A percentile compares a stretch with the other conserved stretches of the same genome.
Evolutionary conservation across 2,113 vertebrate species (phyloP).

Genomic region (Arizona elegans): DNA sequence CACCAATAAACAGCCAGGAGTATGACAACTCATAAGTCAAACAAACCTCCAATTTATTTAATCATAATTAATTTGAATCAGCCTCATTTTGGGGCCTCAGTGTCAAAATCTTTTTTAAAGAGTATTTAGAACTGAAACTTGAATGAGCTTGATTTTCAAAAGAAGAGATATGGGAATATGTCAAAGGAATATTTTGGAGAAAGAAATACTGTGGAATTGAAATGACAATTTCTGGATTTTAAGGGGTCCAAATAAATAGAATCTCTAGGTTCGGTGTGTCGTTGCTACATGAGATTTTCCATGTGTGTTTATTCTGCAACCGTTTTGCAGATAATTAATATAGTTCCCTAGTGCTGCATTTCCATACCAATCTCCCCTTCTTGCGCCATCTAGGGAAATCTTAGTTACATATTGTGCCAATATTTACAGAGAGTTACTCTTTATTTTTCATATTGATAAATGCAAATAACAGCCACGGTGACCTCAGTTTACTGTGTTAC

Average conservation of each 20-base stretch:
- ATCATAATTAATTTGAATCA: neutral
- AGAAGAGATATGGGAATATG: neutral
- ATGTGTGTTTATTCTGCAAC: neutral
- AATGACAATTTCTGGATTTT: neutral
- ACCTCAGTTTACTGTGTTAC: slow-evolving; percentile 19
- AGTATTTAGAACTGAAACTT: neutral
- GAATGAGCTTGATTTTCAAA: neutral
- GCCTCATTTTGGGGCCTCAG: neutral
- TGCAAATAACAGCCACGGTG: neutral
- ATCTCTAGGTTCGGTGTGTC: neutral
- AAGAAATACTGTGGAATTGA: neutral
- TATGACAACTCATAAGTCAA: neutral
- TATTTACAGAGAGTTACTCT: slow-evolving; percentile 15
- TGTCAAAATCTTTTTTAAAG: neutral
- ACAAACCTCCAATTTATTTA: neutral
- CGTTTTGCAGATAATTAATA: slow-evolving; percentile 7
- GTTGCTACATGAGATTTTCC: neutral
- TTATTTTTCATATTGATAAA: slow-evolving; percentile 27
- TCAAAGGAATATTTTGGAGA: neutral
- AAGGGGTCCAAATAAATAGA: neutral
- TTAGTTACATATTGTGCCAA: neutral
- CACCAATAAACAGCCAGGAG: neutral
- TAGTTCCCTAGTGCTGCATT: neutral
- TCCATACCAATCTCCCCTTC: neutral
- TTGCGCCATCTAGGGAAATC: neutral